These are phyloP conservation scores for Mythimna vitellina DNA, from an alignment of 2,888 invertebrate genomes.

Conservation along the genomic window DNA sequence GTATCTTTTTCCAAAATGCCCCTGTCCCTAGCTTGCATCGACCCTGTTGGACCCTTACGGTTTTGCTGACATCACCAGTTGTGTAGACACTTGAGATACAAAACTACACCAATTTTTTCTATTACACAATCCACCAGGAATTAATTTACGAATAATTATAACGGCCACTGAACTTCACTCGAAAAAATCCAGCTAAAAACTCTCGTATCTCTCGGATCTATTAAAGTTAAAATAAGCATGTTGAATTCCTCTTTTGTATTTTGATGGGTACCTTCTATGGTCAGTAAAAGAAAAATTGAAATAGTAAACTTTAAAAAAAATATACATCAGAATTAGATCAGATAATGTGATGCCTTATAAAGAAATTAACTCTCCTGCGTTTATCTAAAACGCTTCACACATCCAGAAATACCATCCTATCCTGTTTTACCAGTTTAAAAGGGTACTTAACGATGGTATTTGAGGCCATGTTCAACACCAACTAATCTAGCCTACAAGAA, in stretches of 20 bases:
- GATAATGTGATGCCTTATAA: not conserved
- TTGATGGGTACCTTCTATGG: not conserved
- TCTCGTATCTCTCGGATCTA: not conserved
- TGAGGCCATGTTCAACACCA: conserved; percentile 46
- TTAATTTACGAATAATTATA: too few relatives aligned
- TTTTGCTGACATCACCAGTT: too few relatives aligned
- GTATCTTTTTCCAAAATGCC: too few relatives aligned
- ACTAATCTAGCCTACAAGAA: conserved; percentile 50
- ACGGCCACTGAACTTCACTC: too few relatives aligned
- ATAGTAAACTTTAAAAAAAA: not conserved
- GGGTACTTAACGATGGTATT: conserved; percentile 37
- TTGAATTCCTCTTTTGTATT: not conserved
- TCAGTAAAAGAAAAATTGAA: not conserved
- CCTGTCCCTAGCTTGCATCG: too few relatives aligned
- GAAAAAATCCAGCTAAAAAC: too few relatives aligned
- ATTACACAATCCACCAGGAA: too few relatives aligned
- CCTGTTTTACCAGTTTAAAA: conserved; percentile 16
- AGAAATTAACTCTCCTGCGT: not conserved
- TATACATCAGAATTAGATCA: not conserved
- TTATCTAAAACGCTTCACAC: conserved; percentile 10
- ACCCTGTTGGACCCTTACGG: too few relatives aligned
- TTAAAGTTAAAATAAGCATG: not conserved
- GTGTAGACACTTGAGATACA: too few relatives aligned
- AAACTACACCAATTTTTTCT: too few relatives aligned
- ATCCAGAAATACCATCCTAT: conserved; percentile 12